Evolutionary conservation across 2,888 invertebrate species (phyloP).

Genomic region (Agrilus mali): DNA sequence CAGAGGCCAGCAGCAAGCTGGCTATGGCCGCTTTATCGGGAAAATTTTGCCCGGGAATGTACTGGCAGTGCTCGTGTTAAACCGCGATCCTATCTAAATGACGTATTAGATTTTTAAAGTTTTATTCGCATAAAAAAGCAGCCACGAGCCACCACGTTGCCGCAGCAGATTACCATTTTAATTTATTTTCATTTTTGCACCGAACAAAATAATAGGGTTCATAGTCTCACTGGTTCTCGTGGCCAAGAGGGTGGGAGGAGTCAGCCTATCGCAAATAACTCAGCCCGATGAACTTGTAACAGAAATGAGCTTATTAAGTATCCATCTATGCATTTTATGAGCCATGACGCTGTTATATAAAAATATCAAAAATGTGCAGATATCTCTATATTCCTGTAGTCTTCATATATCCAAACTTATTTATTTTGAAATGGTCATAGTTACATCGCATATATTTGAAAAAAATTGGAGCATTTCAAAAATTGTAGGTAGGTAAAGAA

Average conservation of each 20-base stretch:
- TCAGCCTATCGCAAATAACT: no score
- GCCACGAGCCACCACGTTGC: constrained; percentile 25
- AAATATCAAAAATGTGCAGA: no score
- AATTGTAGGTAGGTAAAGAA: no score
- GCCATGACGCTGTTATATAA: no score
- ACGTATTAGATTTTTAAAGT: constrained; percentile 35
- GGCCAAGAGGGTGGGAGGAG: constrained; percentile 25
- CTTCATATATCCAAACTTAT: no score
- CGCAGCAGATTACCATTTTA: constrained; percentile 28
- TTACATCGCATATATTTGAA: no score
- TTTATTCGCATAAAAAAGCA: constrained; percentile 30
- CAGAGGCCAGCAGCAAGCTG: constrained; percentile 2
- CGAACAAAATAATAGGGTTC: constrained; percentile 27
- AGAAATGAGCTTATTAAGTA: no score
- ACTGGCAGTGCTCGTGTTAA: constrained; percentile 27
- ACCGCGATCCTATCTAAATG: constrained; percentile 32
- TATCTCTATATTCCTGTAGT: no score
- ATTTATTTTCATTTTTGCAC: constrained; percentile 32
- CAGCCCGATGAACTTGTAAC: no score
- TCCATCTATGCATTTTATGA: no score
- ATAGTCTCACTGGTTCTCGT: constrained; percentile 15
- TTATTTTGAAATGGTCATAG: no score
- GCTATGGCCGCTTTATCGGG: constrained; percentile 6
- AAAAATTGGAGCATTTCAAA: no score
- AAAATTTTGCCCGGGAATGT: constrained; percentile 20